Base-by-base conservation (phyloP, 2,113 vertebrate species). In the Hippopotamus amphibius region DNA sequence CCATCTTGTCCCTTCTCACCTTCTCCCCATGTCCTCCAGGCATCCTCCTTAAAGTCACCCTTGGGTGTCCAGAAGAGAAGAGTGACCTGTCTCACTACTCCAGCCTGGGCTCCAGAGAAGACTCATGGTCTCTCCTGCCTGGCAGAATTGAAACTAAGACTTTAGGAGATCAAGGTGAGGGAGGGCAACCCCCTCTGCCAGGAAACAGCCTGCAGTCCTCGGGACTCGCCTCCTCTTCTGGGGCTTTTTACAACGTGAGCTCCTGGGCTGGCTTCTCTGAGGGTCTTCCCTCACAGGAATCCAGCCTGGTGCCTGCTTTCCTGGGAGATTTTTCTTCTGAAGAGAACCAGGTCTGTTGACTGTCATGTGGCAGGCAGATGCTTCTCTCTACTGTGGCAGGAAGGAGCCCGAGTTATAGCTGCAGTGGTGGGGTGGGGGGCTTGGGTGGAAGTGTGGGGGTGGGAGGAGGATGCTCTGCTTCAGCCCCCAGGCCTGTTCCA, bases 401-500 rank as follows among this genome's bases (percentile, higher is more conserved):
- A 74, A 86, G 48, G 82, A 94, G 37, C 82, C 66, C 5, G 7
- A 96, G 61, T 98, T 97, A 97, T 91, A 98, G 89, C 91, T 37
- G 43, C 33, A 55, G 14, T 15, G 19, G 48, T 10, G 33, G 53
- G 33, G 17, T 21, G 50, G 61, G 86, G 90, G 84, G 37, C 69
- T 89, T 41, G 72, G 33, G 46, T 61, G 61, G 37, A 65, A 43
- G 77, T 43, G 24, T 24, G 6, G 48, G 63, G 41, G 46, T 46
- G 76, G 88, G 87, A 55, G 61, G 65, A 57, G 65, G 66, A 9
- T 3, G 33, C 83, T 57, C 22, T 21, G 72, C 68, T 76, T 89
- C 37, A 95, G 97, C 97, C 97, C 77, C 63, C 37, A 74, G 95
- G 97, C 97, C 80, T 96, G 87, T 90, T 86, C 97, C 85, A 5